Evolutionary conservation across 1,140 invertebrate species (phyloP), one percentile per base, ranked within the genome.

Genomic region (Drosophila persimilis): DNA sequence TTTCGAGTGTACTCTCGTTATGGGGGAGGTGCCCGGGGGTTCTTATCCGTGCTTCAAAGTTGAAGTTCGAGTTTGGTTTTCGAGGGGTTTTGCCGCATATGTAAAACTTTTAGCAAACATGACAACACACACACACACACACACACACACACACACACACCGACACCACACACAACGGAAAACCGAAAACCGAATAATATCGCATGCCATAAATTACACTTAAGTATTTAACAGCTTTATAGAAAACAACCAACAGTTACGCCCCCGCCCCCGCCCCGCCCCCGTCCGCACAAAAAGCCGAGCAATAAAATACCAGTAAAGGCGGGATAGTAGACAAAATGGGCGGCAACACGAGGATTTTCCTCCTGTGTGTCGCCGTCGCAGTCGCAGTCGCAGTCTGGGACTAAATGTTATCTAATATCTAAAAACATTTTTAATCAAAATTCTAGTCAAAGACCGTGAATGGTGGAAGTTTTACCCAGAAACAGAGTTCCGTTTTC

Each of bases 141-240:
- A 31, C 29, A 31, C 8, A 31, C 31, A 31, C 26, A 29, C 24
- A 9, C 2, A 31, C 7, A 31, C 7, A 31, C 7, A 31, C 29
- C 8, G 7, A 31, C 7, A 3, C 8, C 6, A 29, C 6, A 7
- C 26, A 29, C 29, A 31, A 9, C 8, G 8, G 31, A 31, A 8
- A 9, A 9, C 35, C 11, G 11, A 81, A 60, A 86, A 57, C 67
- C 73, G 62, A 86, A 73, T 80, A 85, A 86, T 86, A 85, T 85
- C 81, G 81, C 81, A 86, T 86, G 80, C 80, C 81, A 85, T 85
- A 85, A 85, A 85, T 85, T 80, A 85, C 80, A 80, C 67, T 86
- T 85, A 86, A 86, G 81, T 81, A 85, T 86, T 85, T 85, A 85
- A 86, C 81, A 85, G 81, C 77, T 80, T 85, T 86, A 80, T 77